A percentile compares a stretch with the other conserved stretches of the same genome.
Conservation (phyloP, 92 coral and sea anemone genomes). For the Diadumene lineata region DNA sequence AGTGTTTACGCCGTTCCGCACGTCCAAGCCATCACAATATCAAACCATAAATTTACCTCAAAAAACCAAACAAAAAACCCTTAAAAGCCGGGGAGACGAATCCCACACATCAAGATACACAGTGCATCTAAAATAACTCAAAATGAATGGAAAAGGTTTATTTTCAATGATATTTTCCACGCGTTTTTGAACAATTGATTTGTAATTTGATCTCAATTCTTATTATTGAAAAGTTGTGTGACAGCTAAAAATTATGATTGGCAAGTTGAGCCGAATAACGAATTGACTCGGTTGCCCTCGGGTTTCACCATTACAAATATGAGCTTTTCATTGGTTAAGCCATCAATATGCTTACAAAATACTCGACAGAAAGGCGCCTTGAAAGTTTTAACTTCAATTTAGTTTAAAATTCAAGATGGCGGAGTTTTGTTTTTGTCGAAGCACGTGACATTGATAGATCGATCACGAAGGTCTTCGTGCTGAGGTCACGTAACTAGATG, state of each 20-base stretch:
- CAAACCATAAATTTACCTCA: not conserved
- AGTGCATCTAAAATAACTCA: not conserved
- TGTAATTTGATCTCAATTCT: slow-evolving; percentile 17
- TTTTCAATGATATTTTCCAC: not conserved
- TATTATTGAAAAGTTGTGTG: slow-evolving; percentile 7
- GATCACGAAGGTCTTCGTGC: too few relatives aligned
- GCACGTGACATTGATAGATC: too few relatives aligned
- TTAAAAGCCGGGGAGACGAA: not conserved
- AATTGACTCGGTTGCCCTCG: slow-evolving; percentile 2
- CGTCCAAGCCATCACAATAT: slow-evolving; percentile 15
- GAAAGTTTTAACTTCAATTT: slow-evolving; percentile 16
- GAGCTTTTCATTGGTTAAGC: slow-evolving; percentile 22
- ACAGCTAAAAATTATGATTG: slow-evolving; percentile 13
- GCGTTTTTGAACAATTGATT: slow-evolving; percentile 19
- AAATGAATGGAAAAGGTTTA: not conserved
- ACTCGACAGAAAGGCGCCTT: slow-evolving; percentile 38
- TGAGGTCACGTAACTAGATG: not conserved
- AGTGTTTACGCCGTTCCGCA: slow-evolving; percentile 41
- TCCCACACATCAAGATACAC: not conserved
- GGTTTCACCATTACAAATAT: slow-evolving; percentile 8
- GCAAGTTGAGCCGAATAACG: slow-evolving; percentile 1
- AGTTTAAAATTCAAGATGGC: not conserved
- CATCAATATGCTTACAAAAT: slow-evolving; percentile 30
- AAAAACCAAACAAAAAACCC: slow-evolving; percentile 8
- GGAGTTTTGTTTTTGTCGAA: too few relatives aligned